Evolutionary conservation across 2,888 invertebrate species (phyloP), one percentile per base, ranked within the genome.

Genomic region (Dryocosmus kuriphilus): DNA sequence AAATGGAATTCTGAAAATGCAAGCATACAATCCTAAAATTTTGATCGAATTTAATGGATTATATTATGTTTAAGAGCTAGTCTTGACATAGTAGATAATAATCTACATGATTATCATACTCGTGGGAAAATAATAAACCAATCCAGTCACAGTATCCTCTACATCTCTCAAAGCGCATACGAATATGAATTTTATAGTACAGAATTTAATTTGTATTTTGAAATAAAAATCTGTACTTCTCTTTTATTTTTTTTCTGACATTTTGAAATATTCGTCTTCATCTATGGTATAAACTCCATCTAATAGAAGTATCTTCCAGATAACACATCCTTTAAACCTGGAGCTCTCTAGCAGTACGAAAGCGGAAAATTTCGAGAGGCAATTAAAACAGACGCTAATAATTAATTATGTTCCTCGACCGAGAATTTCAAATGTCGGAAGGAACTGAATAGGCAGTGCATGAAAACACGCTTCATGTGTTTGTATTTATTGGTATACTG

Each of bases 251-350:
- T 46, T 46, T 27, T 67, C 27, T 27, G 41, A 1, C 19, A 46
- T 46, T 46, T 67, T 8, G 19, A 67, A 67, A 67, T 46, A 67
- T 67, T 67, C 9, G 19, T 41, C 24, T 41, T 16, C 65, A 65
- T 41, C 51, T 51, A n/a, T 51, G 51, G 2, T 51, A 38, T 38
- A 38, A 51, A 51, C 8, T 46, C 16, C 19, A 11, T 46, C 19
- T 19, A 19, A 46, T 19, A 51, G 8, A 51, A n/a, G n/a, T 19
- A 51, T 51, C 51, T 51, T 51, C 51, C 51, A 51, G n/a, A 51
- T 51, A 51, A 51, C 19, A 9, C 3, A 51, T 51, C n/a, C n/a
- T 51, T 51, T 22, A 51, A 9, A 9, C 7, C n/a, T n/a, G 9
- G 51, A 2, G n/a, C 51, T 51, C n/a, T n/a, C 3, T 1, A 51